These are phyloP conservation scores for Drosophila dunni DNA, from an alignment of 1,140 invertebrate genomes.

Conservation along the genomic window DNA sequence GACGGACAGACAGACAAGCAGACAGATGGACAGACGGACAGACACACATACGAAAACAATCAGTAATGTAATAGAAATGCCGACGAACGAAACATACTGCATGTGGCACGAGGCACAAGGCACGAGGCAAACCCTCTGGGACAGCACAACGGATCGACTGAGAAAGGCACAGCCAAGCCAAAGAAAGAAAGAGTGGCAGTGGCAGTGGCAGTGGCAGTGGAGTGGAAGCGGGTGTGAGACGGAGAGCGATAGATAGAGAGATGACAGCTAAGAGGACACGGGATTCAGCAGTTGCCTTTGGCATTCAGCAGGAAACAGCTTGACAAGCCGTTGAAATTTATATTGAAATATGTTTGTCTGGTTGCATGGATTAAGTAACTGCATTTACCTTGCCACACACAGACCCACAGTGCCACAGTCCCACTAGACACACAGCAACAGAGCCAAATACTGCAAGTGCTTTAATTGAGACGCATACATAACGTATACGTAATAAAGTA, in stretches of 20 bases:
- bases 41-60: conserved; percentile 74
- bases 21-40: conserved; percentile 30
- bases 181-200: neutral
- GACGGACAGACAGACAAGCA: conserved; percentile 47
- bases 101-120: conserved; percentile 20
- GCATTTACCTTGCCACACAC: conserved; percentile 3
- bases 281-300: conserved; percentile 45
- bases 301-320: conserved; percentile 66
- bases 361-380: conserved; percentile 67
- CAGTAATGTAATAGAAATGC: conserved; percentile 81
- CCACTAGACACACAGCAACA: neutral
- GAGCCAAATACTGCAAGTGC: too few species aligned
- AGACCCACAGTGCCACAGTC: neutral
- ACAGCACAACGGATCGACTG: conserved; percentile 19
- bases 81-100: conserved; percentile 45
- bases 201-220: neutral
- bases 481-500: too few species aligned
- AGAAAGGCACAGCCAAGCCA: conserved; percentile 6
- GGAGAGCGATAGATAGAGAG: neutral
- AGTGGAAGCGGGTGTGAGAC: neutral
- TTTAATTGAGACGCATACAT: too few species aligned
- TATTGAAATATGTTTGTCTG: conserved; percentile 79
- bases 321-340: conserved; percentile 82
- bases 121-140: conserved; percentile 15
- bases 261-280: neutral